Evolutionary conservation across 2,113 vertebrate species (phyloP).

Genomic region (Sylvietta virens): DNA sequence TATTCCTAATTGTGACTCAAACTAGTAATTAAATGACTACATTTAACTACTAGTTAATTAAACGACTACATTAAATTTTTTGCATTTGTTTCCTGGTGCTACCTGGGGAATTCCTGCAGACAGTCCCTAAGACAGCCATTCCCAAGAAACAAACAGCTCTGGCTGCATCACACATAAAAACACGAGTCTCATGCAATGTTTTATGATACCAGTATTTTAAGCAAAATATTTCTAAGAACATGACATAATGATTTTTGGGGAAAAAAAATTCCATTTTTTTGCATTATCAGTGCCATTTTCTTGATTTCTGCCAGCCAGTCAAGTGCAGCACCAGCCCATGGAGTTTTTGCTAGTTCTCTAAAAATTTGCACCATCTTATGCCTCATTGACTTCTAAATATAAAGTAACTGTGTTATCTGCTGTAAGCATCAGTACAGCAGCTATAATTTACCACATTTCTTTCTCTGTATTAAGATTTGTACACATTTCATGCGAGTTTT

Average conservation of each 20-base stretch:
- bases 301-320: background rate
- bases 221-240: background rate
- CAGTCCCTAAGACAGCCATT: background rate
- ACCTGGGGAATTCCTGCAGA: background rate
- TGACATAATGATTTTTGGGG: fast-evolving
- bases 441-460: background rate
- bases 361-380: background rate
- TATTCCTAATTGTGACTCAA: background rate
- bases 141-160: background rate
- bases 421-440: background rate
- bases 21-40: background rate
- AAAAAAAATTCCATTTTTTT: background rate
- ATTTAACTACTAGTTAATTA: background rate
- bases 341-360: background rate
- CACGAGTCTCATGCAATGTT: background rate
- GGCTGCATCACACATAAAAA: background rate
- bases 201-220: background rate
- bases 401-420: background rate
- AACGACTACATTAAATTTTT: background rate
- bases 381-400: background rate
- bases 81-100: background rate
- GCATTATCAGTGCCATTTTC: background rate
- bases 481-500: background rate
- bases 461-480: background rate
- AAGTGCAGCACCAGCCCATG: background rate